Conservation (phyloP, 2,797 vertebrate species). For the Malurus leucopterus region DNA sequence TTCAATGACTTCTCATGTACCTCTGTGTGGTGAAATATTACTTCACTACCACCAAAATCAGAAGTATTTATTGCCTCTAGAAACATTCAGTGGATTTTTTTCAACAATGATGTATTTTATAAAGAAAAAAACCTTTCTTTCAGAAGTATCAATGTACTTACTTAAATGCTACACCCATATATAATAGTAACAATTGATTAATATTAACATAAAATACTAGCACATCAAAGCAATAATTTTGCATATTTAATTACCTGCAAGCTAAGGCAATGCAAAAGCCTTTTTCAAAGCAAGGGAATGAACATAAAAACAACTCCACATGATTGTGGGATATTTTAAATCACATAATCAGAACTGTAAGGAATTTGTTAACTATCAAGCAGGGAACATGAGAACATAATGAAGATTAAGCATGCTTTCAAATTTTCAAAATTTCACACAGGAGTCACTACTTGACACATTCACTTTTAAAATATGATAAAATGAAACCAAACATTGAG, state of each 20-base stretch:
- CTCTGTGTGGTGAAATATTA: not conserved
- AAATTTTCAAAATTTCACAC: not conserved
- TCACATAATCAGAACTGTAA: not conserved
- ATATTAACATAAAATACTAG: not conserved
- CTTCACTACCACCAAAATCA: not conserved
- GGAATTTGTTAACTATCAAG: not conserved
- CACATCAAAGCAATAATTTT: not conserved
- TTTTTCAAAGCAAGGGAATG: conserved; percentile 9
- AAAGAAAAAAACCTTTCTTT: not conserved
- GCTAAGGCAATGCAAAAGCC: not conserved
- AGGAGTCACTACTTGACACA: not conserved
- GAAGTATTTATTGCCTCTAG: not conserved
- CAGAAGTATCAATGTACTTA: not conserved
- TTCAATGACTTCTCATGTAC: not conserved
- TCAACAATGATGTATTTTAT: not conserved
- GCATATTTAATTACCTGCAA: not conserved
- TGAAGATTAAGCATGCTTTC: conserved; percentile 56
- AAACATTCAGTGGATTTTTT: not conserved
- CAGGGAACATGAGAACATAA: conserved; percentile 45
- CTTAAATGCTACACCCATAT: not conserved
- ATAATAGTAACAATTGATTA: not conserved
- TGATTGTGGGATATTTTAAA: not conserved
- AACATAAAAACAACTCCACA: not conserved
- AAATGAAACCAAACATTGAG: conserved; percentile 47
- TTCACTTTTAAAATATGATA: conserved; percentile 13